Conservation (phyloP, 2,113 vertebrate genomes). For the Percina caprodes region DNA sequence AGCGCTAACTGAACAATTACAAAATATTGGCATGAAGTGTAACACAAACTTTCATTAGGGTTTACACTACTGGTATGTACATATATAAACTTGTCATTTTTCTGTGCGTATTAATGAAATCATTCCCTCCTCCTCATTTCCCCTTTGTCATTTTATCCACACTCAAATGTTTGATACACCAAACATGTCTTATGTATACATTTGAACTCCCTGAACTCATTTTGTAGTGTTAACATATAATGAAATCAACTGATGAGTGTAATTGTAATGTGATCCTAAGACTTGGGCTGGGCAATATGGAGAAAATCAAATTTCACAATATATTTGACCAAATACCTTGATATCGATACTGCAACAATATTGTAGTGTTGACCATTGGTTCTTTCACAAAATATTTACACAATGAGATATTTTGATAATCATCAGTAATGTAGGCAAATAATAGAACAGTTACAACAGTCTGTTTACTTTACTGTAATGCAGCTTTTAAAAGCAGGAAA, state of each 20-base stretch:
- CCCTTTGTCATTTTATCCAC: not conserved
- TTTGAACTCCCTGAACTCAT: not conserved
- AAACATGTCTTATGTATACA: not conserved
- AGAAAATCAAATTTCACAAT: no score
- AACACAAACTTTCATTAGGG: slow-evolving; percentile 2
- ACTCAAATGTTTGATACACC: not conserved
- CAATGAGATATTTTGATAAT: no score
- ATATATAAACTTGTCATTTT: slow-evolving; percentile 7
- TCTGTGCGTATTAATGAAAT: not conserved
- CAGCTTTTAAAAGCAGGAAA: no score
- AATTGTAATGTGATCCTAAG: not conserved
- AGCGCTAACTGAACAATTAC: not conserved
- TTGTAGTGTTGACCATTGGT: no score
- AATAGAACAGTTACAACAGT: no score
- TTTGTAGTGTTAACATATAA: not conserved
- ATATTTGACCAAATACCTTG: no score
- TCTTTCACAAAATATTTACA: no score
- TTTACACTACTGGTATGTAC: slow-evolving; percentile 3
- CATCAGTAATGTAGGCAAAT: no score
- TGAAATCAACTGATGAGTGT: not conserved
- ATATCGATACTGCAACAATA: no score
- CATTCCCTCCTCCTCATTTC: not conserved
- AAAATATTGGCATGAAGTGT: not conserved
- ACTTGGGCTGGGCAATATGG: not conserved
- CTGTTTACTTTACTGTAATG: no score